Conservation (phyloP, 2,888 invertebrate genomes). For the Drosophila meridiana region DNA sequence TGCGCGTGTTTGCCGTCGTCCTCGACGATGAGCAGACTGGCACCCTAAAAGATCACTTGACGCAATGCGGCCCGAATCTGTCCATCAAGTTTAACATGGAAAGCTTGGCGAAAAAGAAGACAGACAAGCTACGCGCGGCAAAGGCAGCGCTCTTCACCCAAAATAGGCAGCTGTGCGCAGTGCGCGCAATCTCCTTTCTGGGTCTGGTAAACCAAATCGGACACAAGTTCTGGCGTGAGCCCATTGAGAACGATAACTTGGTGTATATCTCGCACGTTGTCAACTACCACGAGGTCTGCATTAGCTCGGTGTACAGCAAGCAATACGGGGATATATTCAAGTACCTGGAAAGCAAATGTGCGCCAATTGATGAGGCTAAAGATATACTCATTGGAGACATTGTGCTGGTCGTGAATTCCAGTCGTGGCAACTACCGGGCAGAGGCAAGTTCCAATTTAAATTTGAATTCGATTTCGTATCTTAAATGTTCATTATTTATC, state of each 20-base stretch:
- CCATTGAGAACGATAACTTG: conserved; percentile 20
- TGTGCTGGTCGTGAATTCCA: conserved; percentile 47
- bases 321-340: conserved; percentile 47
- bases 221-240: conserved; percentile 50
- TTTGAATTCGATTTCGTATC: not conserved
- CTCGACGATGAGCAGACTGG: not conserved
- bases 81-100: conserved; percentile 39
- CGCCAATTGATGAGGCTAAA: conserved; percentile 10
- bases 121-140: not conserved
- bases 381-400: conserved; percentile 29
- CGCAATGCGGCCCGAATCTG: conserved; percentile 5
- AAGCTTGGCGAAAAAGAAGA: not conserved
- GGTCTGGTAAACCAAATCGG: conserved; percentile 44
- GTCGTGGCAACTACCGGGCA: conserved; percentile 44
- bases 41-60: conserved; percentile 2
- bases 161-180: conserved; percentile 31
- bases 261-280: conserved; percentile 56
- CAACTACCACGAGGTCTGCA: conserved; percentile 35
- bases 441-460: conserved; percentile 27
- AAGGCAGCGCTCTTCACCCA: conserved; percentile 25
- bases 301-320: conserved; percentile 42
- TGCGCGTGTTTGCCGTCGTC: conserved; percentile 42
- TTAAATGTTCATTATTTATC: no score
- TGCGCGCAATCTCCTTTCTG: conserved; percentile 27
- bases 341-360: conserved; percentile 38